These are phyloP conservation scores for Melanostigma gelatinosum DNA, from an alignment of 2,113 vertebrate species.

Conservation along the genomic window DNA sequence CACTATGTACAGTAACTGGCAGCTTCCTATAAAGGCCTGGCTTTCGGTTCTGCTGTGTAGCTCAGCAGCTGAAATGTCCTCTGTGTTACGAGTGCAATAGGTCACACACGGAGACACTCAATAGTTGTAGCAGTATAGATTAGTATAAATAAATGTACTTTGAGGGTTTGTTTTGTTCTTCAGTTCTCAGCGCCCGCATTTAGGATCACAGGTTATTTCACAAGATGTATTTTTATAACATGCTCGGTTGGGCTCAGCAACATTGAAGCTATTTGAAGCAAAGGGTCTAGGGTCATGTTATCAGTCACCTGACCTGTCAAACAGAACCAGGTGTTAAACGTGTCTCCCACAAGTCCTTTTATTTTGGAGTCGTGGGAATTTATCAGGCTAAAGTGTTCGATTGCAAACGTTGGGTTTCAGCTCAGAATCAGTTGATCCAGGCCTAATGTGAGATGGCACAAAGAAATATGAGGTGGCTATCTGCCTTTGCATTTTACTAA, in stretches of 20 bases:
- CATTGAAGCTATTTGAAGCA: conserved; percentile 68
- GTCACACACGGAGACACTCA: neutral
- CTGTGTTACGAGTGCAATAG: neutral
- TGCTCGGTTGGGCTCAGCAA: conserved; percentile 48
- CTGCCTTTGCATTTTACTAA: neutral
- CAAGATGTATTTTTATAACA: conserved; percentile 63
- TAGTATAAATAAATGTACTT: conserved; percentile 10
- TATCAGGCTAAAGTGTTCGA: neutral
- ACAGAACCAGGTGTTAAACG: conserved; percentile 52
- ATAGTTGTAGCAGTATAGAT: neutral
- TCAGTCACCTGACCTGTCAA: conserved; percentile 62
- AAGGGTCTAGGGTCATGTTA: conserved; percentile 57
- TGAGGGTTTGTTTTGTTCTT: conserved; percentile 5
- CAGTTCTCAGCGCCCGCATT: conserved; percentile 15
- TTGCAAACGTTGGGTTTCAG: conserved; percentile 6
- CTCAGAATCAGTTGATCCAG: neutral
- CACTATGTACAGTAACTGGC: conserved; percentile 35
- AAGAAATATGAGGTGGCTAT: neutral
- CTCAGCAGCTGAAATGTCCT: conserved; percentile 3
- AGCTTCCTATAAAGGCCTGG: neutral
- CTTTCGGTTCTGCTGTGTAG: conserved; percentile 1
- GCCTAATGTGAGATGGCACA: neutral
- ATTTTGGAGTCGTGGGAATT: conserved; percentile 41
- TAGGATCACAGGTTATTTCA: conserved; percentile 42
- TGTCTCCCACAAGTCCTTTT: conserved; percentile 58